Base-by-base conservation (phyloP, 2,797 vertebrate genomes). In the Rhynchotus rufescens region DNA sequence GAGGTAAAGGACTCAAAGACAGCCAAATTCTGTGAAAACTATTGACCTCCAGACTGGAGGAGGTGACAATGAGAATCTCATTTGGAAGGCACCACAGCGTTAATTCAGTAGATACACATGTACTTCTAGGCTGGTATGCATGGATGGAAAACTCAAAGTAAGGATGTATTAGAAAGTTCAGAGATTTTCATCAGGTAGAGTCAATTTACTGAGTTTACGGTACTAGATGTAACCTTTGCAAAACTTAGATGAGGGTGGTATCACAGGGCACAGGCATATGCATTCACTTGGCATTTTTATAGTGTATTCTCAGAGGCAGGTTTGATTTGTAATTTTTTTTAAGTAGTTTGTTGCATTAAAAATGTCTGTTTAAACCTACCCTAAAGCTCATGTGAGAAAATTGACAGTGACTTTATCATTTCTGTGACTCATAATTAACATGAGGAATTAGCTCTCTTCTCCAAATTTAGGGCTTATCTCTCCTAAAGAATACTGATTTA, bases 401-500 rank as follows among this genome's bases (percentile, higher is more conserved):
- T 64, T 80, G 74, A 87, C 67, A 93, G 92, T 85, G 64, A 83
- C 67, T 93, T 36, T 10, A 77, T 86, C 89, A 90, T 95, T 95
- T 60, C n/a, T 9, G 51, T 81, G 75, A 89, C 64, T 77, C 80
- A 64, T 65, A 96, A 96, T 82, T 88, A 94, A 94, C 82, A 93
- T 14, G 72, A 95, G 80, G 59, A 96, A 76, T 95, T 93, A 93
- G 64, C 80, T 86, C 51, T 86, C 84, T 88, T 88, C 94, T 96
- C 86, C 68, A 85, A 94, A 94, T 64, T 93, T 76, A 79, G 78
- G 65, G 73, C 78, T 96, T 88, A 92, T 93, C 86, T 94, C 49
- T 92, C 95, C 95, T 94, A 86, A 19, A 26, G 76, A 86, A 93
- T 88, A 88, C 83, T 64, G 49, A 94, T 96, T 94, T 96, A 88